Percentiles rank a stretch among this genome's conserved stretches.
Conservation (phyloP, 2,113 vertebrate genomes). For the Genyomyrus donnyi region DNA sequence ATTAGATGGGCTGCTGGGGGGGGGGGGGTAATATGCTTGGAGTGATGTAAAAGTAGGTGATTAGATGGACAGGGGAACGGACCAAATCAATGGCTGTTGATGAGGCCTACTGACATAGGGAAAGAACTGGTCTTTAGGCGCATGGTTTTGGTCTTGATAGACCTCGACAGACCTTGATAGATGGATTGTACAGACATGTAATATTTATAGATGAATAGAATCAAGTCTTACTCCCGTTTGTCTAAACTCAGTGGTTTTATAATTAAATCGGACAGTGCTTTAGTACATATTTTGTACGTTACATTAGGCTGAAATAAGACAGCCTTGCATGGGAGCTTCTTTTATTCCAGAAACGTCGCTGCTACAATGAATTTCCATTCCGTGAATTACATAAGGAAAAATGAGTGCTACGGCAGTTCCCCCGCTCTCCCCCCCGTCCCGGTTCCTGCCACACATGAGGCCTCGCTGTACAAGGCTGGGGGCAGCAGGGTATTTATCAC, state of each 20-base stretch:
- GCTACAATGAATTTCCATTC: not conserved
- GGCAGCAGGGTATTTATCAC: not conserved
- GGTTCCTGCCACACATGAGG: not conserved
- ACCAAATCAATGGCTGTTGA: not conserved
- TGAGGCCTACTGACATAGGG: not conserved
- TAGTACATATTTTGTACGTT: not conserved
- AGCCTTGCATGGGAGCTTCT: not conserved
- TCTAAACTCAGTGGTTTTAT: not conserved
- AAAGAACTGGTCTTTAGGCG: not conserved
- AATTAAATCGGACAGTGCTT: not conserved
- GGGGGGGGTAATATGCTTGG: not conserved
- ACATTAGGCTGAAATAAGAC: not conserved
- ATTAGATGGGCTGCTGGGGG: not conserved
- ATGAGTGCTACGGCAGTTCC: not conserved
- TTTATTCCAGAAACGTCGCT: not conserved
- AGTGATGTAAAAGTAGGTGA: not conserved
- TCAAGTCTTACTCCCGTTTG: not conserved
- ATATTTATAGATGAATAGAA: not conserved
- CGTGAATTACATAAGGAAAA: conserved; percentile 6
- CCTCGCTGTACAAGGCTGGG: not conserved
- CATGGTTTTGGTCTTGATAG: not conserved
- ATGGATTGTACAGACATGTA: not conserved
- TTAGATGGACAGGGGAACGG: not conserved
- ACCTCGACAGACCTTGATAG: not conserved
- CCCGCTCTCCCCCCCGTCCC: not conserved